Conservation (phyloP, 2,888 invertebrate species). For the Steinernema hermaphroditum region DNA sequence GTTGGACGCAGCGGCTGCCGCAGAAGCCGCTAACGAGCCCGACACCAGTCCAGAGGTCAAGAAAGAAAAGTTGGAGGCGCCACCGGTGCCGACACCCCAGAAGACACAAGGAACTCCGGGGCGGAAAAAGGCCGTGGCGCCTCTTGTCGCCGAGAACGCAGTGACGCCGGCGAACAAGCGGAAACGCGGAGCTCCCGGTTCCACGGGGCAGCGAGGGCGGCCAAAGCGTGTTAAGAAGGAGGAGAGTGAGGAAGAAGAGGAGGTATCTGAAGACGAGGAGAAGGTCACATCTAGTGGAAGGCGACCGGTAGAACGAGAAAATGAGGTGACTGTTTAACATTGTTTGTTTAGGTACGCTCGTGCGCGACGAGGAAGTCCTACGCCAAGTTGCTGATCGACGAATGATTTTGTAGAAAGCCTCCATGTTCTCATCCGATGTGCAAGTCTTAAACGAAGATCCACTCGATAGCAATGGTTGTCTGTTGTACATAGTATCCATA, state of each 20-base stretch:
- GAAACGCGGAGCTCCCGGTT: not conserved
- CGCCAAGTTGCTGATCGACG: constrained; percentile 5
- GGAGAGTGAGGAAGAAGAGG: not conserved
- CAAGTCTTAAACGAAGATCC: not conserved
- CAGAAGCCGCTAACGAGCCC: not conserved
- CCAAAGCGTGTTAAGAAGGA: constrained; percentile 3
- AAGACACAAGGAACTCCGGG: not conserved
- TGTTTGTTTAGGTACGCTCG: not conserved
- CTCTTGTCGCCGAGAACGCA: not conserved
- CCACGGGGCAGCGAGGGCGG: not conserved
- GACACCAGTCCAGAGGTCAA: not conserved
- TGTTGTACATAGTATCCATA: not conserved
- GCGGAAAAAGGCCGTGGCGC: not conserved
- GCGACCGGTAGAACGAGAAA: not conserved
- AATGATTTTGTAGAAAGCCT: not conserved
- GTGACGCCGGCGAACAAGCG: not conserved
- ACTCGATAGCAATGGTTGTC: not conserved
- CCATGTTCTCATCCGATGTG: not conserved
- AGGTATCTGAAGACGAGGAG: not conserved
- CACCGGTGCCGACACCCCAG: not conserved
- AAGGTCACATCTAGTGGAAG: not conserved
- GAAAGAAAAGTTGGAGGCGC: not conserved
- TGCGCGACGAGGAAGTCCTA: constrained; percentile 8
- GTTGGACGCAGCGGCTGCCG: not conserved
- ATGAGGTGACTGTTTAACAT: no score